Base-by-base conservation (phyloP, 2,888 invertebrate genomes). In the Apoda limacodes region DNA sequence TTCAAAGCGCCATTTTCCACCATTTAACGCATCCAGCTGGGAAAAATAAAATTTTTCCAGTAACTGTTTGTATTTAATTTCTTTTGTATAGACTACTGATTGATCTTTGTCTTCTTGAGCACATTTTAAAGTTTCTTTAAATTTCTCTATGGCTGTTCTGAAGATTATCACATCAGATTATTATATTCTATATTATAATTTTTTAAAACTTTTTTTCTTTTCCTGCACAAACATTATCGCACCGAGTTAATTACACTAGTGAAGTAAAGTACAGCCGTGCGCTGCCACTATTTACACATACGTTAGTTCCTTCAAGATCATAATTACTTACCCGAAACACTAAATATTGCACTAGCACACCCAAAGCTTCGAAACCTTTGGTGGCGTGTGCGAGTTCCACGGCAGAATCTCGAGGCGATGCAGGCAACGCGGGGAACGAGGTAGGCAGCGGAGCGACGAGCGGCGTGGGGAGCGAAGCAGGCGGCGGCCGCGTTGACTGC, bases 321-420 rank as follows among this genome's bases (percentile, higher is more conserved):
- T 21, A 26, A 14, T 22, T 9, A 83, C 86, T 85, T 67, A 89
- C 89, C 65, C 87, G 85, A 63, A 86, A 86, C 51, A 90, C 90
- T 60, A 95, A 84, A 74, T 94, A 92, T 66, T 93, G 90, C 46
- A 95, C 87, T 42, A 94, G 85, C 43, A 92, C 87, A 38, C 92
- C 89, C 52, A 95, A 84, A 22, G 93, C 95, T 67, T 94, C 90
- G 30, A 92, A 85, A 34, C 90, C 88, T 48, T 86, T 85, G 26
- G 88, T 72, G 28, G 82, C 78, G 43, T 82, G 83, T 39, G 82
- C 75, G 12, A 82, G 64, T 26, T 80, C 71, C 7, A 55, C 59
- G 5, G 65, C 52, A 43, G 76, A 72, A 35, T 70, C 68, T 15
- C 54, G 55, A 20, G 62, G 57, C 26, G 52, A 52, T 17, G 50